Percentiles rank a stretch among this genome's conserved stretches.
Evolutionary conservation across 2,113 vertebrate species (phyloP).

Genomic region (Puma concolor): DNA sequence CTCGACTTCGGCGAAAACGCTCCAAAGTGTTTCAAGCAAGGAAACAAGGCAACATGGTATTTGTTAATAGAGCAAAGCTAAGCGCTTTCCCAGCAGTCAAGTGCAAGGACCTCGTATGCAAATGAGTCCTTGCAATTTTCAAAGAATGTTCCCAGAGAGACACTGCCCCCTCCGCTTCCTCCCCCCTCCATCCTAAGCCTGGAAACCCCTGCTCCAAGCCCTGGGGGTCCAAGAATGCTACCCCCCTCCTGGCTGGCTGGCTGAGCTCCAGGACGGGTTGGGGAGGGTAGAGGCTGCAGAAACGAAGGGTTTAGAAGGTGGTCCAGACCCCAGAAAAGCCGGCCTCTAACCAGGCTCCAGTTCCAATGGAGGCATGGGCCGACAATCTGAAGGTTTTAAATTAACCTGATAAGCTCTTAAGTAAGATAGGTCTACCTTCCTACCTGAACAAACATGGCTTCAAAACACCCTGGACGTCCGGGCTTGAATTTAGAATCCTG

Average conservation of each 20-base stretch:
- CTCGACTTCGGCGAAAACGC: neutral
- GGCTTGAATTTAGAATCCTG: neutral
- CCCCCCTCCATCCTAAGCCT: neutral
- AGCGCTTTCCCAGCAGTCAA: neutral
- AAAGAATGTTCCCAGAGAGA: neutral
- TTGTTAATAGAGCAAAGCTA: neutral
- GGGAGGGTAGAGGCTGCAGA: neutral
- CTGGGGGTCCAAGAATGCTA: neutral
- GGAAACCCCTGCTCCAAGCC: neutral
- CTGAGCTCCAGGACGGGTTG: neutral
- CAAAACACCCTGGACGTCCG: neutral
- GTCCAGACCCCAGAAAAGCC: neutral
- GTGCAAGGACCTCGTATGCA: neutral
- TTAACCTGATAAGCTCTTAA: neutral
- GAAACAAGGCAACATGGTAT: neutral
- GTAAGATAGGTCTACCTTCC: neutral
- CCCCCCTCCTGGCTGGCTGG: too few species aligned
- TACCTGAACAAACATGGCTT: neutral
- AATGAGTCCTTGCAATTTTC: neutral
- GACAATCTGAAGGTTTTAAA: neutral
- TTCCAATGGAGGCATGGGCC: neutral
- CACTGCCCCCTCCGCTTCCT: too few species aligned
- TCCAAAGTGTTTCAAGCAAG: neutral
- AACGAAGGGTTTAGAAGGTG: neutral
- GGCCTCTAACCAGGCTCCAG: neutral